Conservation (phyloP, 2,113 vertebrate species). For the Misgurnus mizolepis region DNA sequence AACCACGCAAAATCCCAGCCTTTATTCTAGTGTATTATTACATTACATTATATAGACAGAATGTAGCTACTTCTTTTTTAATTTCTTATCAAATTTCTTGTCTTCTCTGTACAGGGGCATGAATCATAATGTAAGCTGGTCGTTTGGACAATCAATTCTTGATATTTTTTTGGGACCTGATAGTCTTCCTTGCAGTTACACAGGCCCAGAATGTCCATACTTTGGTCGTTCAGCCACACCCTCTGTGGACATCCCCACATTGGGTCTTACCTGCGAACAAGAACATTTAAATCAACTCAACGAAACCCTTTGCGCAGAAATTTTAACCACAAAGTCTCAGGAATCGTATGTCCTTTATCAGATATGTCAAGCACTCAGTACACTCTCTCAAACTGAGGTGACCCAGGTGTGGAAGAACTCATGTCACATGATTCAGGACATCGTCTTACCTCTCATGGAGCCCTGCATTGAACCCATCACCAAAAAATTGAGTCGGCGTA, state of each 20-base stretch:
- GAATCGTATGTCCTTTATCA: conserved; percentile 27
- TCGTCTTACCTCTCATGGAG: conserved; percentile 56
- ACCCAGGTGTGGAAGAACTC: conserved; percentile 66
- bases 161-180: conserved; percentile 66
- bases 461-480: conserved; percentile 16
- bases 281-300: conserved; percentile 62
- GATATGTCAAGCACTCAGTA: conserved; percentile 65
- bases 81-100: neutral
- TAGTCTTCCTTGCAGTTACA: conserved; percentile 51
- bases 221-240: conserved; percentile 45
- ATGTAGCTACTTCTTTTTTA: neutral
- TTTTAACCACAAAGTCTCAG: conserved; percentile 46
- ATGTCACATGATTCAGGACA: conserved; percentile 58
- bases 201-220: conserved; percentile 57
- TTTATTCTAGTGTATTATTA: no score
- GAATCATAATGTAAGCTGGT: conserved; percentile 77
- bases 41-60: no score
- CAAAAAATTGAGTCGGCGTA: conserved; percentile 26
- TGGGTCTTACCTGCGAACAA: conserved; percentile 62
- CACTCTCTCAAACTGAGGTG: conserved; percentile 57
- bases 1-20: no score
- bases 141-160: conserved; percentile 67
- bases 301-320: conserved; percentile 68
- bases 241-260: neutral
- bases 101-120: conserved; percentile 71